Evolutionary conservation across 2,113 vertebrate genomes (phyloP).

Genomic region (Macquaria ambigua): DNA sequence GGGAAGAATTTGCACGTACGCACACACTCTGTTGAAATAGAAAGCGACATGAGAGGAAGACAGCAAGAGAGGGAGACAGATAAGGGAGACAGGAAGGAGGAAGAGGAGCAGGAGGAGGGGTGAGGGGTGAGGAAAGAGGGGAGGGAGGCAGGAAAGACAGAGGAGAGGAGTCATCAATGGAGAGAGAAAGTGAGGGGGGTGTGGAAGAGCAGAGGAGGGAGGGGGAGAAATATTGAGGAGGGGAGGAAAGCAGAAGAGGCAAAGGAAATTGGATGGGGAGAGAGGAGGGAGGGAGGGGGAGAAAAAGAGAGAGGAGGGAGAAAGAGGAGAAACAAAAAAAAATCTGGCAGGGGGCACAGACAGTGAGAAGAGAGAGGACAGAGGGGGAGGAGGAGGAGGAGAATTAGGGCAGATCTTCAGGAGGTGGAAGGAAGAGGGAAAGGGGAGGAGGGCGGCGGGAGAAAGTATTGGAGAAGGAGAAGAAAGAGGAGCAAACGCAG

Average conservation of each 20-base stretch:
- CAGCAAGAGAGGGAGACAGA: conserved; percentile 9
- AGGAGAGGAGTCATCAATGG: conserved; percentile 44
- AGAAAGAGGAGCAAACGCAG: neutral
- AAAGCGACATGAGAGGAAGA: conserved; percentile 44
- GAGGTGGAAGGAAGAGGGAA: conserved; percentile 14
- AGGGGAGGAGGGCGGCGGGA: neutral
- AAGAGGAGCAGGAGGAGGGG: conserved; percentile 28
- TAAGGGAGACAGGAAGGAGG: conserved; percentile 27
- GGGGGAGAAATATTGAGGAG: conserved; percentile 1
- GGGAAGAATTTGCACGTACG: conserved; percentile 68
- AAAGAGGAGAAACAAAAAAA: neutral
- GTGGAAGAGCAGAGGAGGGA: neutral
- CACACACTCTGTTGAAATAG: conserved; percentile 61
- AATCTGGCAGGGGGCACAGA: conserved; percentile 6
- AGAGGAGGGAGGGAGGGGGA: neutral
- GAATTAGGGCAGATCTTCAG: conserved; percentile 54
- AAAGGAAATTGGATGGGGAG: conserved; percentile 4
- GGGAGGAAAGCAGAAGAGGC: neutral
- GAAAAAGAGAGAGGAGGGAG: neutral
- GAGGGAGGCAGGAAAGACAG: conserved; percentile 29
- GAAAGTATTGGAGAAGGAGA: neutral
- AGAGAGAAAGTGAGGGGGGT: conserved; percentile 14
- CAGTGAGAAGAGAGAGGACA: neutral
- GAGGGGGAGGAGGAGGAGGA: neutral
- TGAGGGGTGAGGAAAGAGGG: conserved; percentile 30